Conservation (phyloP, 2,888 invertebrate species). For the Polyploca ridens region DNA sequence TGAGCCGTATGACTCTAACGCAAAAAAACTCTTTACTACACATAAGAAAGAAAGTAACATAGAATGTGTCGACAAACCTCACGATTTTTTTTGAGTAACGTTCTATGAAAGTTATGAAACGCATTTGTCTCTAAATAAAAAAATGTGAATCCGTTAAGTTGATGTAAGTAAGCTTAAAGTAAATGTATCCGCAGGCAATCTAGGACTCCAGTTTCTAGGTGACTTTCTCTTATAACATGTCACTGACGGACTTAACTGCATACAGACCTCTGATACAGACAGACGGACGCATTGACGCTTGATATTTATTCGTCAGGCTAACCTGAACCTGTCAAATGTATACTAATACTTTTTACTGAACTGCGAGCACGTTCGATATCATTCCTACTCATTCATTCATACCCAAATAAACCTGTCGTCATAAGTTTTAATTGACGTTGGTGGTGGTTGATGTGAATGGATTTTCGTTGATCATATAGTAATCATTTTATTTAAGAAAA, state of each 20-base stretch:
- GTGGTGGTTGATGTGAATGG: too few species aligned
- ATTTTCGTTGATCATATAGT: too few species aligned
- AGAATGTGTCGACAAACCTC: too few species aligned
- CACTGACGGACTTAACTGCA: slow-evolving; percentile 26
- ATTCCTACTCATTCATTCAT: too few species aligned
- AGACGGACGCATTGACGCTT: neutral
- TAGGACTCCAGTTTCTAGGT: slow-evolving; percentile 54
- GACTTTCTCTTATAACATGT: slow-evolving; percentile 55
- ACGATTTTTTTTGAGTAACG: too few species aligned
- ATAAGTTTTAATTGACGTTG: neutral
- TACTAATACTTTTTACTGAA: neutral
- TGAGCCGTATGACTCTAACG: too few species aligned
- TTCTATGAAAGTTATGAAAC: too few species aligned
- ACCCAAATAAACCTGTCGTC: too few species aligned
- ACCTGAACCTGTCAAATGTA: neutral
- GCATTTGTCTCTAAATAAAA: too few species aligned
- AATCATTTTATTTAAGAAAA: too few species aligned
- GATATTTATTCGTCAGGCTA: slow-evolving; percentile 5
- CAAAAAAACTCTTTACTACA: too few species aligned
- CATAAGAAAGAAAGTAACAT: too few species aligned
- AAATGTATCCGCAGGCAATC: slow-evolving; percentile 39
- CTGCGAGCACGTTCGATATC: neutral
- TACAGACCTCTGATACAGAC: slow-evolving; percentile 3
- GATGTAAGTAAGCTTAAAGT: slow-evolving; percentile 7
- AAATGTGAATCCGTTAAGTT: neutral